Evolutionary conservation across 2,888 invertebrate genomes (phyloP).

Genomic region (Coelogynopora nodosa): DNA sequence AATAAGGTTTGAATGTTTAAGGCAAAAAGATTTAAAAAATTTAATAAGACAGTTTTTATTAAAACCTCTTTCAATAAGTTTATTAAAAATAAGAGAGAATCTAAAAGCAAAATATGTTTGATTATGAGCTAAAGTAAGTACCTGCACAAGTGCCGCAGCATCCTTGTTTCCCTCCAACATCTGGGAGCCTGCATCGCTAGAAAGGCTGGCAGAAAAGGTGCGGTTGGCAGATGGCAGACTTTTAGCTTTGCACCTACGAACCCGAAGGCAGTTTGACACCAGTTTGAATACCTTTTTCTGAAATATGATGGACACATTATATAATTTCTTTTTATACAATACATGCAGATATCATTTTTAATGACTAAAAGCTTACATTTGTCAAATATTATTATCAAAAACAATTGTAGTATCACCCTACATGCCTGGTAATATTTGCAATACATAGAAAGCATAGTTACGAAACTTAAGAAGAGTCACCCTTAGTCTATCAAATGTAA

Average conservation of each 20-base stretch:
- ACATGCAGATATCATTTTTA: too few species aligned
- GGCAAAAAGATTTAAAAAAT: not conserved
- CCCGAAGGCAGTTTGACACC: not conserved
- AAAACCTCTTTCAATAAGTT: not conserved
- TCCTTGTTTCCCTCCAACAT: not conserved
- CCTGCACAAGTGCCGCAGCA: not conserved
- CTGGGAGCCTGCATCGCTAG: not conserved
- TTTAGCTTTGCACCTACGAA: not conserved
- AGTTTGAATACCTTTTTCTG: not conserved
- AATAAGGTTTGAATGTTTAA: not conserved
- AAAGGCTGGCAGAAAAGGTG: not conserved
- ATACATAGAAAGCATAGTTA: too few species aligned
- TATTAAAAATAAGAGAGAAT: not conserved
- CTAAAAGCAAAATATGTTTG: not conserved
- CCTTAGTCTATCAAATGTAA: too few species aligned
- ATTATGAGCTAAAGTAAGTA: too few species aligned
- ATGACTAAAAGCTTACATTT: too few species aligned
- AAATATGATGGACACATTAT: not conserved
- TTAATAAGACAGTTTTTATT: not conserved
- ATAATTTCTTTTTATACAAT: too few species aligned
- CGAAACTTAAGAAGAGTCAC: too few species aligned
- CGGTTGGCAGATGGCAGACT: not conserved
- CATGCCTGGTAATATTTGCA: too few species aligned
- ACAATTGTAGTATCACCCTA: too few species aligned
- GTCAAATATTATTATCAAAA: too few species aligned